Conservation (phyloP, 2,113 vertebrate genomes). For the Piprites chloris region DNA sequence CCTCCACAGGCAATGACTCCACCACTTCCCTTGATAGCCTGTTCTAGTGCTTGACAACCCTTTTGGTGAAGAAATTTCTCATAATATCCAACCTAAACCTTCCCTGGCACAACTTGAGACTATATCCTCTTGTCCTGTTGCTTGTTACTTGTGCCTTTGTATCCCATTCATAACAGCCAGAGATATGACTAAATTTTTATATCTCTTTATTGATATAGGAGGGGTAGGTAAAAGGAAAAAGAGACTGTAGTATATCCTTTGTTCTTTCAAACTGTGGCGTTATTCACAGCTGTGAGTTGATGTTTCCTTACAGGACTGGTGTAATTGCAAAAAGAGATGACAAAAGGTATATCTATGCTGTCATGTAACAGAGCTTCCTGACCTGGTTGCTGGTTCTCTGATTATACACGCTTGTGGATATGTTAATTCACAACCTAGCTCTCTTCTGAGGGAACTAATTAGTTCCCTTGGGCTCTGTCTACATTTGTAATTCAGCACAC, state of each 20-base stretch:
- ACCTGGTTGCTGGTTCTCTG: background rate
- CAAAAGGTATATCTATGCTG: rapidly evolving
- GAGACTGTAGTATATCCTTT: background rate
- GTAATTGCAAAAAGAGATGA: background rate
- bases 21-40: background rate
- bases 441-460: background rate
- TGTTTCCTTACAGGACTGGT: background rate
- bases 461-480: background rate
- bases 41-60: background rate
- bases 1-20: background rate
- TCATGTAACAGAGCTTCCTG: background rate
- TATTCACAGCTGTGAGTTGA: background rate
- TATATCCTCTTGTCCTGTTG: background rate
- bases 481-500: background rate
- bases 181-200: background rate
- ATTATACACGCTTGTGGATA: background rate
- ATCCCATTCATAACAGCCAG: background rate
- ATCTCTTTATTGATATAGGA: background rate
- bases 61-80: background rate
- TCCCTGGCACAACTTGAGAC: background rate
- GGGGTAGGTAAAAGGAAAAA: background rate
- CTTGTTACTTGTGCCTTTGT: background rate
- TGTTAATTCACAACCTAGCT: background rate
- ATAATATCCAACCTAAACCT: background rate
- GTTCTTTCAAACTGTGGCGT: background rate